Conservation (phyloP, 23 tunicate species). For the Trididemnum clinides region DNA sequence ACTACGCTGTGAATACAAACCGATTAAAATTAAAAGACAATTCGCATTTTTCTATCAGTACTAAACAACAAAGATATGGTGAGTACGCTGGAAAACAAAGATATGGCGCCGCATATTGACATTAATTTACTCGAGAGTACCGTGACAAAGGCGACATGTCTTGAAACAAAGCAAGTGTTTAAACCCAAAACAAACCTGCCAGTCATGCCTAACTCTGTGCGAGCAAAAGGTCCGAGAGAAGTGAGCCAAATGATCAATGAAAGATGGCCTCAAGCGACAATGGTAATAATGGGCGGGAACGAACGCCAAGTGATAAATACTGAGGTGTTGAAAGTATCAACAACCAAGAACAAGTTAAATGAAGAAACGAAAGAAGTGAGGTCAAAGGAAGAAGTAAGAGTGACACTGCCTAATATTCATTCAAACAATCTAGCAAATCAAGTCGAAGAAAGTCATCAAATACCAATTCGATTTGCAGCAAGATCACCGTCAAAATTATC, state of each 20-base stretch:
- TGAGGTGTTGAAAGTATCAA: slow-evolving; percentile 70
- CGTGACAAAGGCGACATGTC: slow-evolving; percentile 8
- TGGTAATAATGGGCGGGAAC: slow-evolving; percentile 52
- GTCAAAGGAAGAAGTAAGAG: slow-evolving; percentile 10
- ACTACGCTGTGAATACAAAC: too few relatives aligned
- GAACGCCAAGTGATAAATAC: slow-evolving; percentile 51
- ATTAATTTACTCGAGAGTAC: slow-evolving; percentile 16
- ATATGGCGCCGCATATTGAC: slow-evolving; percentile 19
- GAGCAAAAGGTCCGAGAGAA: slow-evolving; percentile 41
- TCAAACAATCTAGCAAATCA: neutral
- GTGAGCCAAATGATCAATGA: slow-evolving; percentile 65
- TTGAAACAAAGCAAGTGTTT: slow-evolving; percentile 38
- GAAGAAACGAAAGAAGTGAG: neutral
- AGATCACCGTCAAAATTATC: slow-evolving; percentile 49
- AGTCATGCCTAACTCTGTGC: slow-evolving; percentile 9
- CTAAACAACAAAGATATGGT: too few relatives aligned
- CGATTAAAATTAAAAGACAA: too few relatives aligned
- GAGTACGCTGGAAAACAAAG: neutral
- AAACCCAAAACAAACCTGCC: slow-evolving; percentile 59
- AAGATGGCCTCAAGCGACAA: slow-evolving; percentile 70
- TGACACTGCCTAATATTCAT: slow-evolving; percentile 9
- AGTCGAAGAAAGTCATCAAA: neutral
- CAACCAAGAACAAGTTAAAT: slow-evolving; percentile 4
- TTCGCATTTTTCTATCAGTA: too few relatives aligned
- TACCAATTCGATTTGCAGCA: slow-evolving; percentile 36